Conservation (phyloP, 2,113 vertebrate species). For the Micronycteris hirsuta region DNA sequence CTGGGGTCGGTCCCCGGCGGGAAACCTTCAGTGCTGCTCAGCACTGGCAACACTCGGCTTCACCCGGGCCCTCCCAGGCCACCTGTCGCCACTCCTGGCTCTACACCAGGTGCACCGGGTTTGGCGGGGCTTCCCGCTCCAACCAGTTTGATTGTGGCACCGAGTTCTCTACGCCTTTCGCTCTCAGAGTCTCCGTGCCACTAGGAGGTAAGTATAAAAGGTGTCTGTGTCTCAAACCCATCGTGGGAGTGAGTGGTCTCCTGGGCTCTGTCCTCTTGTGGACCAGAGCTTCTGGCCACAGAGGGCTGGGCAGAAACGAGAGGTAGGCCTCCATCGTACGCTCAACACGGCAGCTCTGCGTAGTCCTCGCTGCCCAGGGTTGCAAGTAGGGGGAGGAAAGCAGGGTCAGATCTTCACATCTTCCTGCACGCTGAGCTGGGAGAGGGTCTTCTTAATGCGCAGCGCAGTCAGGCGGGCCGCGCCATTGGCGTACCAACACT, state of each 20-base stretch:
- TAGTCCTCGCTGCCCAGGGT: constrained; percentile 70
- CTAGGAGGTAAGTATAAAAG: constrained; percentile 79
- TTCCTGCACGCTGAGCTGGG: constrained; percentile 97
- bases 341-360: constrained; percentile 76
- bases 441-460: constrained; percentile 98
- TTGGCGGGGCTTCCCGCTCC: constrained; percentile 69
- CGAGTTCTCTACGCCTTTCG: constrained; percentile 67
- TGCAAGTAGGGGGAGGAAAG: neutral
- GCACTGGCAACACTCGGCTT: constrained; percentile 44
- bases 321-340: constrained; percentile 83
- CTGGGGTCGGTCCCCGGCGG: constrained; percentile 63
- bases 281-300: constrained; percentile 55
- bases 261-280: constrained; percentile 64
- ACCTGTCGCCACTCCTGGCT: neutral
- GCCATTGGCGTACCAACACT: constrained; percentile 98
- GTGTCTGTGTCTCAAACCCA: constrained; percentile 82
- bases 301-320: constrained; percentile 84
- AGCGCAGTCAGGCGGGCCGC: constrained; percentile 94
- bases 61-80: constrained; percentile 54
- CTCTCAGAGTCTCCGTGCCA: constrained; percentile 74
- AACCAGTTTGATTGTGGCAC: constrained; percentile 67
- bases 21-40: constrained; percentile 26
- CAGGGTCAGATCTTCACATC: constrained; percentile 92
- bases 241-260: constrained; percentile 72
- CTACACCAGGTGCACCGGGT: neutral